phyloP scores from a whole-genome alignment of 2,797 vertebrate species.

The Ispidina lecontei region DNA sequence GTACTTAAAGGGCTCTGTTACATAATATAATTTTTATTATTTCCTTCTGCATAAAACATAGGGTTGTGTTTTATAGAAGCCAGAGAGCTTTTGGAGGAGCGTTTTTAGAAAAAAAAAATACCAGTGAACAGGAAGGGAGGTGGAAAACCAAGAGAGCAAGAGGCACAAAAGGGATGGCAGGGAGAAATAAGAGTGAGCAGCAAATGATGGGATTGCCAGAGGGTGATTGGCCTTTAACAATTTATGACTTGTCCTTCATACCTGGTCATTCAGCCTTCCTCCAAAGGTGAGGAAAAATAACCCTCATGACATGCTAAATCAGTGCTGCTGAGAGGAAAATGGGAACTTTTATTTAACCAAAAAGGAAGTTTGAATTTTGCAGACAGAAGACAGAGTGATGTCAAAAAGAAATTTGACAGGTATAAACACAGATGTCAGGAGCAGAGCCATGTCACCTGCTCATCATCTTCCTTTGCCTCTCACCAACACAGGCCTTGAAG shows the following conservation, averaged over 20 bases:
- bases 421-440: background rate
- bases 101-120: background rate
- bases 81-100: background rate
- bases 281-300: constrained; percentile 25
- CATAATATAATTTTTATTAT: background rate
- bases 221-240: constrained; percentile 43
- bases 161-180: background rate
- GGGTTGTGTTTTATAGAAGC: background rate
- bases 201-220: constrained; percentile 7
- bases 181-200: background rate
- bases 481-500: background rate
- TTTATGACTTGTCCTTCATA: constrained; percentile 18
- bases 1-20: background rate
- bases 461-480: background rate
- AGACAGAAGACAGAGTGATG: background rate
- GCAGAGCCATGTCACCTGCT: background rate
- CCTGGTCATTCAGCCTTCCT: constrained; percentile 22
- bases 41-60: background rate
- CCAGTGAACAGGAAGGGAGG: background rate
- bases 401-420: background rate
- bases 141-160: background rate
- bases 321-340: background rate
- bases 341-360: background rate
- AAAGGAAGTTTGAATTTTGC: background rate
- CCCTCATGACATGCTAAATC: background rate